A percentile compares a stretch with the other conserved stretches of the same genome.
These are phyloP conservation scores for Tyria jacobaeae DNA, from an alignment of 2,888 invertebrate species.

Conservation along the genomic window DNA sequence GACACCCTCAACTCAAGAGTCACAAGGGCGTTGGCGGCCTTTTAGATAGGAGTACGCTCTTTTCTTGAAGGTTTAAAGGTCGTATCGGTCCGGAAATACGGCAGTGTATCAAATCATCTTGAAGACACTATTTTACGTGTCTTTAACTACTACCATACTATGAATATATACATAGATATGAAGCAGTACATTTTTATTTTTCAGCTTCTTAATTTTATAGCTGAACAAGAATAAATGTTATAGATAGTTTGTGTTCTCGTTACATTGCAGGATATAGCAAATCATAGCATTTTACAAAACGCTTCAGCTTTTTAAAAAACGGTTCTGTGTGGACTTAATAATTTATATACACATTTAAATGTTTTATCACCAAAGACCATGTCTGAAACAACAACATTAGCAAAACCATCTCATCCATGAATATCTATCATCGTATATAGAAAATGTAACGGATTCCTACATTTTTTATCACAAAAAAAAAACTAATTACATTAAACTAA, in stretches of 20 bases:
- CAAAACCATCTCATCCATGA: neutral
- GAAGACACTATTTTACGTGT: neutral
- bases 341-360: neutral
- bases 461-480: too few species aligned
- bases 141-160: neutral
- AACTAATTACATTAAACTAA: too few species aligned
- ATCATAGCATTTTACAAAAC: neutral
- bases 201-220: neutral
- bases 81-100: too few species aligned
- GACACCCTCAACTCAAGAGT: too few species aligned
- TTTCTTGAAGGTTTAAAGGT: too few species aligned
- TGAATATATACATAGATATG: too few species aligned
- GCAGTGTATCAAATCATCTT: neutral
- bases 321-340: neutral
- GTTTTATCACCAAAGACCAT: neutral
- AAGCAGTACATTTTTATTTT: too few species aligned
- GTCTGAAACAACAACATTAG: neutral
- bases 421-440: too few species aligned
- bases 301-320: neutral
- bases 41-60: too few species aligned
- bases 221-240: neutral
- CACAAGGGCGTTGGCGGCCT: too few species aligned
- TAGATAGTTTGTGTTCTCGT: neutral
- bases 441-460: too few species aligned
- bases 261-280: neutral